These are phyloP conservation scores for Campoplex capitator DNA, from an alignment of 2,888 invertebrate genomes.

Conservation along the genomic window DNA sequence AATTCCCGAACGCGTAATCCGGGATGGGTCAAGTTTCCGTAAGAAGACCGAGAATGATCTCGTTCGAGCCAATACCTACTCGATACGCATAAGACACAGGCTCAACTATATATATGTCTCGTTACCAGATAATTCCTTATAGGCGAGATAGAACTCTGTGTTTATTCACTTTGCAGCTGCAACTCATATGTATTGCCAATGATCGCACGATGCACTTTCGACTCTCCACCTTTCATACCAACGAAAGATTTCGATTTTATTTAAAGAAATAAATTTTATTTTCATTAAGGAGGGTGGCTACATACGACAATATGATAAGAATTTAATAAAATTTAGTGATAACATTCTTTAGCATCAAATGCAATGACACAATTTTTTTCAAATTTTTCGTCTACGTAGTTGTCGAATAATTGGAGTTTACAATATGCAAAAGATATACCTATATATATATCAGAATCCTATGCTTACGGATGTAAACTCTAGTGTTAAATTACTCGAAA, in stretches of 20 bases:
- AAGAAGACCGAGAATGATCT: constrained; percentile 65
- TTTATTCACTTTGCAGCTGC: constrained; percentile 49
- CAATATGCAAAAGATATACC: too few species aligned
- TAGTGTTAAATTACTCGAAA: too few species aligned
- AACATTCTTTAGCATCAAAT: too few species aligned
- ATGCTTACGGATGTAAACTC: too few species aligned
- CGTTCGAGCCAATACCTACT: constrained; percentile 50
- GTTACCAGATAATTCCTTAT: constrained; percentile 64
- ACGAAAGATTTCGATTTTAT: neutral
- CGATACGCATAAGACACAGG: neutral
- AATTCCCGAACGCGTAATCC: constrained; percentile 64
- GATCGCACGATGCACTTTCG: constrained; percentile 47
- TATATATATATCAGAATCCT: too few species aligned
- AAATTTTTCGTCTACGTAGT: too few species aligned
- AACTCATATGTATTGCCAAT: constrained; percentile 20
- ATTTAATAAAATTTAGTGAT: too few species aligned
- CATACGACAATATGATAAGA: too few species aligned
- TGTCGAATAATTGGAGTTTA: too few species aligned
- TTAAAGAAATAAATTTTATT: neutral
- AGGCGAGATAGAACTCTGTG: constrained; percentile 28
- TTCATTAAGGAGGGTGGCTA: too few species aligned
- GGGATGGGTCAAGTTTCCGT: constrained; percentile 70
- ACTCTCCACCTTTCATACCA: constrained; percentile 16
- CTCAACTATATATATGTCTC: constrained; percentile 53
- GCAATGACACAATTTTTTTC: too few species aligned